Evolutionary conservation across 2,888 invertebrate species (phyloP), one percentile per base, ranked within the genome.

Genomic region (Elgonia sp.): DNA sequence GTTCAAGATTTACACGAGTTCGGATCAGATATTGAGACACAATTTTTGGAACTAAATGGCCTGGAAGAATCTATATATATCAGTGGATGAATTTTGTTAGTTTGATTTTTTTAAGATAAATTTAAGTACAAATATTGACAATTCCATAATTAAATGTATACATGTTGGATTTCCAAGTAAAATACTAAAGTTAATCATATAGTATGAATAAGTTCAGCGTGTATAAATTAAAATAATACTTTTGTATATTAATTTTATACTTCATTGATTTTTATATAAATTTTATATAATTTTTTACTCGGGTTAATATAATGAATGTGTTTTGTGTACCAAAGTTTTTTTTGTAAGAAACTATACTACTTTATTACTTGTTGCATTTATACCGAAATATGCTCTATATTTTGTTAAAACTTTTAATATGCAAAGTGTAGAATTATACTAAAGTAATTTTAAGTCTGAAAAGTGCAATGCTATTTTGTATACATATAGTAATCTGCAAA

Each of bases 21-120:
- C 42, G 94, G 93, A 46, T 92, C 94, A 2, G 94, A 94, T 77
- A 93, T 94, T 39, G 94, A 94, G 75, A 94, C 94, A 37, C 94
- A 94, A 79, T 94, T 95, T 89, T 90, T 94, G 62, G 95, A 94
- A 79, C 87, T 95, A 46, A 93, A 92, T 89, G 93, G 91, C 69
- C 90, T 94, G 63, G 93, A 94, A 29, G 93, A 94, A 21, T 92
- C 93, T 50, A 93, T 94, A 63, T 94, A 94, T 82, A 93, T 94
- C 81, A 93, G 92, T 16, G 92, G 92, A 88, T 94, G 89, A 84
- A n/a, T n/a, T n/a, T n/a, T 20, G 7, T 46, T 75, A n/a, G 4
- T 63, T 18, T 50, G 18, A 42, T 50, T 37, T 91, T 60, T 53
- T 2, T n/a, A 6, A n/a, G 1, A 21, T 60, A 60, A 42, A 75